Base-by-base conservation (phyloP, 2,888 invertebrate species). In the Macrophya alboannulata region DNA sequence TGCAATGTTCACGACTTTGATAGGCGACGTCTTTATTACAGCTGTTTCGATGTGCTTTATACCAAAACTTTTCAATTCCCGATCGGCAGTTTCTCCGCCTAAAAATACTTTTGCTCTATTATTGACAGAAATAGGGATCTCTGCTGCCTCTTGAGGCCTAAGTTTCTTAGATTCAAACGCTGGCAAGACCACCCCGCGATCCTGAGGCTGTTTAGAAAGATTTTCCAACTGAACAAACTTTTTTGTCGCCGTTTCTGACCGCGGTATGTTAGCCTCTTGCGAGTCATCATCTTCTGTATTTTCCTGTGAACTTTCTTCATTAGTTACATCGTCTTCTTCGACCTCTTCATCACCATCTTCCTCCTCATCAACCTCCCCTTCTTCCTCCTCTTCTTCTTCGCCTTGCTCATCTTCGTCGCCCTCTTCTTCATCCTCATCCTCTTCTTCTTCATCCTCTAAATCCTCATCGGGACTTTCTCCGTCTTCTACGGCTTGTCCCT, bases 11-110 rank as follows among this genome's bases (percentile, higher is more conserved):
- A 90, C 89, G 15, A 92, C 86, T 85, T 93, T 93, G 4, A 92
- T 81, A 0, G 93, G 93, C 4, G 93, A 92, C 10, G 91, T 90
- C 9, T 91, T 92, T 83, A 93, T 93, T 6, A 93, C 93, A 4
- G 93, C 91, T 0, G 92, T 93, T 86, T 92, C 93, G 40, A 93
- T 92, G 1, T 92, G 90, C 85, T 92, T 93, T 12, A 90, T 62
- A 62, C 62, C 81, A 21, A 62, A 37, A 45, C 25, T 62, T 21
- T 81, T 62, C 1, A 12, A 4, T 81, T 40, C 59, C 25, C 15
- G 9, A 10, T 81, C 45, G 0, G 25, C n/a, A 12, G 12, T 62
- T 59, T 62, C 81, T 45, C n/a, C 31, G 1, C 6, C 25, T 1
- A 31, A 15, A 40, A 45, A 17, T 71, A 72, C 25, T n/a, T 83